Percentiles rank a stretch among this genome's conserved stretches.
Evolutionary conservation across 2,888 invertebrate genomes (phyloP).

Genomic region (Cyclophora punctaria): DNA sequence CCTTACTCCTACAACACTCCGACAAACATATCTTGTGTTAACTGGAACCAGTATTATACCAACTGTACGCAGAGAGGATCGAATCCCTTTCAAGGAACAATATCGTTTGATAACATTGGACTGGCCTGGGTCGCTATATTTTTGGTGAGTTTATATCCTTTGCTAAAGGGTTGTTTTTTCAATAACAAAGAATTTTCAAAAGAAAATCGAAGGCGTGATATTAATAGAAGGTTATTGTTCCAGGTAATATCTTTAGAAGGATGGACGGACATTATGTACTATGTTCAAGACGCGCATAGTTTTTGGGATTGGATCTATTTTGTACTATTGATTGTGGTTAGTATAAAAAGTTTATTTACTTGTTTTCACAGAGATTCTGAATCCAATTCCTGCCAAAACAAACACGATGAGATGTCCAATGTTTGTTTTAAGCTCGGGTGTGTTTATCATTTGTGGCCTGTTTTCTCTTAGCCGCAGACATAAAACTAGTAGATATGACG

Average conservation of each 20-base stretch:
- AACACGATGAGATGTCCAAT: too few relatives aligned
- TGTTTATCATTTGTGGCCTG: too few relatives aligned
- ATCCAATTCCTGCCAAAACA: too few relatives aligned
- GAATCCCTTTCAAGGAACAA: constrained; percentile 99
- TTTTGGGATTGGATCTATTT: constrained; percentile 99
- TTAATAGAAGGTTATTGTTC: constrained; percentile 14
- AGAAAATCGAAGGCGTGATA: not conserved
- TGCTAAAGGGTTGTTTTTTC: too few relatives aligned
- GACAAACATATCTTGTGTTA: constrained; percentile 88
- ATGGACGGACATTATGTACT: constrained; percentile 99
- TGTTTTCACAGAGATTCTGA: not conserved
- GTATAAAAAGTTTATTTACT: constrained; percentile 41
- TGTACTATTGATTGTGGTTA: constrained; percentile 98
- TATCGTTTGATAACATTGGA: constrained; percentile 99
- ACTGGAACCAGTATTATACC: constrained; percentile 99
- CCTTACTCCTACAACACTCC: constrained; percentile 76
- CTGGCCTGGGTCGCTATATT: constrained; percentile 99
- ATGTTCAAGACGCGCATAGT: constrained; percentile 99
- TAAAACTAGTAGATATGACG: too few relatives aligned
- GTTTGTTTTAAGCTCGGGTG: too few relatives aligned
- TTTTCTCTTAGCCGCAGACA: too few relatives aligned
- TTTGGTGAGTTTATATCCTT: constrained; percentile 81
- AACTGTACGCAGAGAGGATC: constrained; percentile 93
- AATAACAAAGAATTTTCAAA: not conserved
- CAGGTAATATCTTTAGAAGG: constrained; percentile 99